These are phyloP conservation scores for Parauchenoglanis ngamensis DNA, from an alignment of 2,797 vertebrate genomes.

Conservation along the genomic window DNA sequence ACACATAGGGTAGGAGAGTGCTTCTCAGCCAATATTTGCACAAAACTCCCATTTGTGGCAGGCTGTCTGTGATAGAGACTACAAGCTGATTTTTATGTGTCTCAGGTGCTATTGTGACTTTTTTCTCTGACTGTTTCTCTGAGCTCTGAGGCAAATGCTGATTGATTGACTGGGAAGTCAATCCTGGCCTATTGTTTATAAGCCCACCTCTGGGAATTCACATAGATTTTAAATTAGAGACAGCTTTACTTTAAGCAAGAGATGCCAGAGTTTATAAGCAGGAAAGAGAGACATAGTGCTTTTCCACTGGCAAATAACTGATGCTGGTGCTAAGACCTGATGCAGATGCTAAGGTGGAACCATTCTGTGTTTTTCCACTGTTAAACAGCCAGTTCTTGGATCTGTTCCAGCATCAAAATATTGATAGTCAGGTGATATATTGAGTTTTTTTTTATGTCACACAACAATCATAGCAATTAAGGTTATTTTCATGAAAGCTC, in stretches of 20 bases:
- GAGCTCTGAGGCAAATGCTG: constrained; percentile 55
- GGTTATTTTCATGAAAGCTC: neutral
- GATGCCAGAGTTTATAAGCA: constrained; percentile 43
- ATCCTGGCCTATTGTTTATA: constrained; percentile 58
- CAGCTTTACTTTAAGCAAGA: constrained; percentile 61
- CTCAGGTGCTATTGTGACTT: constrained; percentile 47
- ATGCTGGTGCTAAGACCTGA: neutral
- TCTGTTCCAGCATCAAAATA: neutral
- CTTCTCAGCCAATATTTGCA: constrained; percentile 49
- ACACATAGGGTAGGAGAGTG: neutral
- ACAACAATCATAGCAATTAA: neutral
- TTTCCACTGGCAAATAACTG: neutral
- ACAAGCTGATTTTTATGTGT: constrained; percentile 48
- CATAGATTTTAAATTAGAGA: constrained; percentile 66
- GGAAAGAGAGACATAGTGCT: constrained; percentile 11
- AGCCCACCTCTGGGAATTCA: constrained; percentile 56
- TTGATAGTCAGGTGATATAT: neutral
- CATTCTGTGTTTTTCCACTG: neutral
- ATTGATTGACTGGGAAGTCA: constrained; percentile 61
- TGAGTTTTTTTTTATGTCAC: neutral
- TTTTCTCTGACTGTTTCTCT: constrained; percentile 42
- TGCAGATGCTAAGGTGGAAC: neutral
- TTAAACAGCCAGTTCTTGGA: neutral
- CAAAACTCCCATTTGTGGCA: constrained; percentile 51
- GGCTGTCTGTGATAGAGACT: constrained; percentile 37